These are phyloP conservation scores for Periparus ater DNA, from an alignment of 2,797 vertebrate genomes.

Conservation along the genomic window DNA sequence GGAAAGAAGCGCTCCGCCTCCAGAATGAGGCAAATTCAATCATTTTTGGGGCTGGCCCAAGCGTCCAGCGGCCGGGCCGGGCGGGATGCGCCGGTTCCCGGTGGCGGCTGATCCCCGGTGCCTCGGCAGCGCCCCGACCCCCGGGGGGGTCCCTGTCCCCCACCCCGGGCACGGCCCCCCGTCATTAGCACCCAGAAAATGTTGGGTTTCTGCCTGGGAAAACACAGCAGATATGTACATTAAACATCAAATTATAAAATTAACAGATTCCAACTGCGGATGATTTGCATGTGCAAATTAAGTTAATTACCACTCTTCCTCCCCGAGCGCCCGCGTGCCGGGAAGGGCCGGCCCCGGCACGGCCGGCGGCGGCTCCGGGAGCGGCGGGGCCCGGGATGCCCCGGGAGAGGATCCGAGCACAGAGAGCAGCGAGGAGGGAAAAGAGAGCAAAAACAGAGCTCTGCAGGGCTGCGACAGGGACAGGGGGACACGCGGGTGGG, in stretches of 20 bases:
- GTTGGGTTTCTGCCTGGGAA: constrained; percentile 39
- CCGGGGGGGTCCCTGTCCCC: background rate
- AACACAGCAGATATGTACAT: constrained; percentile 64
- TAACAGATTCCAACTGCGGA: constrained; percentile 64
- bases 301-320: constrained; percentile 46
- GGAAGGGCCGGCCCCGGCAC: background rate
- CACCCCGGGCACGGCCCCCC: background rate
- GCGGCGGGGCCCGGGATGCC: background rate
- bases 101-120: rapidly evolving
- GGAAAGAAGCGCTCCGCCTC: rapidly evolving
- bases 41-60: background rate
- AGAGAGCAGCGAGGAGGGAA: no score
- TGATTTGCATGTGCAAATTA: constrained; percentile 64
- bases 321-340: background rate
- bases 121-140: rapidly evolving
- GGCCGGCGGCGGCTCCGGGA: background rate
- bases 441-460: no score
- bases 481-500: background rate
- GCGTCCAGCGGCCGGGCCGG: rapidly evolving
- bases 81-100: rapidly evolving
- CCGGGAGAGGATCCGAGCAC: no score
- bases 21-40: background rate
- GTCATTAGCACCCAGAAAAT: constrained; percentile 55
- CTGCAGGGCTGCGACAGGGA: background rate
- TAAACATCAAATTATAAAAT: constrained; percentile 73